Base-by-base conservation (phyloP, 2,797 vertebrate species). In the Hoplostethus mediterraneus region DNA sequence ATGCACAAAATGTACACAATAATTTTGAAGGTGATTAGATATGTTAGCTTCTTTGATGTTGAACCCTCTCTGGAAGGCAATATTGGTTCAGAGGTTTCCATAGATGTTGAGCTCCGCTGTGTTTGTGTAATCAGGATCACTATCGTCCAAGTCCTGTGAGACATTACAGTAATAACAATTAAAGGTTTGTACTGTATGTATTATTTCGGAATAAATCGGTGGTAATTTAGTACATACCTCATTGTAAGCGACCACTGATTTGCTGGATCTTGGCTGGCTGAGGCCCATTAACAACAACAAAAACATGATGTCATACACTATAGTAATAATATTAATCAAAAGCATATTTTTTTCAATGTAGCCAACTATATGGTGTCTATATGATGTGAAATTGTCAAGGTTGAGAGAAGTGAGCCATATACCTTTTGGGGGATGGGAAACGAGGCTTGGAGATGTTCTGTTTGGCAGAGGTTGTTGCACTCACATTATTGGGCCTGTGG, bases 381-480 rank as follows among this genome's bases (percentile, higher is more conserved):
- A 13, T 13, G 12, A 6, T 12, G 1, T 45, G 0, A 47, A n/a
- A 2, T 52, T 38, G 2, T 33, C 6, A 40, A 0, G 14, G 48
- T 71, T n/a, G 63, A 16, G 48, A n/a, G 7, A 1, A 33, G 1
- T 12, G 14, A 40, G 9, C 10, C 44, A 44, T 14, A 11, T 83
- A 90, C 90, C 88, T 89, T 79, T 89, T 85, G 4, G 89, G 91
- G 25, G 89, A 90, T 0, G 91, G 89, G 30, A 82, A 72, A 77
- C 53, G 85, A 65, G 86, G 69, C 45, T 92, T 92, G 10, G 51
- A 62, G 36, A 30, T 0, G 28, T 62, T 83, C 58, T 73, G 49
- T 33, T 66, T n/a, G 0, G n/a, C 62, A 40, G 21, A 16, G 33
- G 63, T 63, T 53, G 71, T 33, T 7, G 49, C 51, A 17, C 40